phyloP scores from a whole-genome alignment of 23 tunicate genomes.

The Styela plicata region DNA sequence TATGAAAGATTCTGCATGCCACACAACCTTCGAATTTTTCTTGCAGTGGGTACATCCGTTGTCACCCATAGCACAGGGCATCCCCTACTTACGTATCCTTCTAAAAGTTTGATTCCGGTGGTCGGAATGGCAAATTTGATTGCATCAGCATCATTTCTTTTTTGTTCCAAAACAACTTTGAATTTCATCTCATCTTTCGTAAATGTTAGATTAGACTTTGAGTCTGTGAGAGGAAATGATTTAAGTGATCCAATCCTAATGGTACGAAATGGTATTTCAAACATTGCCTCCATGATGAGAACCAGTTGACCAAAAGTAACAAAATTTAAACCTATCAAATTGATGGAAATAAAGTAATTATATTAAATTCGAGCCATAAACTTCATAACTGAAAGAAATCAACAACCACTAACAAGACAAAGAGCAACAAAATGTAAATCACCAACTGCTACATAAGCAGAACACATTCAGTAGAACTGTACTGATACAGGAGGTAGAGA shows the following conservation, averaged over 20 bases:
- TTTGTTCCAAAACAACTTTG: not conserved
- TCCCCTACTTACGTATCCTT: slow-evolving; percentile 41
- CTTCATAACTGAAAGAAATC: no score
- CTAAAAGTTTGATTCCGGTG: slow-evolving; percentile 31
- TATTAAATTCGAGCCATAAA: no score
- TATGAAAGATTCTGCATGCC: slow-evolving; percentile 22
- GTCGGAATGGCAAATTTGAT: slow-evolving; percentile 40
- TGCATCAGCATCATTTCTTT: slow-evolving; percentile 9
- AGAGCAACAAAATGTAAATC: no score
- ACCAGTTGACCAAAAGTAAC: no score
- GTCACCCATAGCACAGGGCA: slow-evolving; percentile 73
- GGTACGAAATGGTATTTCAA: slow-evolving; percentile 12
- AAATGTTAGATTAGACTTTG: not conserved
- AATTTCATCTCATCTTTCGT: not conserved
- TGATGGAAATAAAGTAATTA: no score
- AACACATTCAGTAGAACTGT: no score
- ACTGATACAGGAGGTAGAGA: no score
- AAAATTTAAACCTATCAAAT: no score
- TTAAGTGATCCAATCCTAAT: slow-evolving; percentile 26
- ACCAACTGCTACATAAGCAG: no score
- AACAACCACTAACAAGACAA: no score
- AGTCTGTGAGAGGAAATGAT: not conserved
- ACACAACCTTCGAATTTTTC: slow-evolving; percentile 28
- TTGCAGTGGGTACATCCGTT: slow-evolving; percentile 41
- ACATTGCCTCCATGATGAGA: slow-evolving; percentile 14